Evolutionary conservation across 2,888 invertebrate species (phyloP), one percentile per base, ranked within the genome.

Genomic region (Nomada fabriciana): DNA sequence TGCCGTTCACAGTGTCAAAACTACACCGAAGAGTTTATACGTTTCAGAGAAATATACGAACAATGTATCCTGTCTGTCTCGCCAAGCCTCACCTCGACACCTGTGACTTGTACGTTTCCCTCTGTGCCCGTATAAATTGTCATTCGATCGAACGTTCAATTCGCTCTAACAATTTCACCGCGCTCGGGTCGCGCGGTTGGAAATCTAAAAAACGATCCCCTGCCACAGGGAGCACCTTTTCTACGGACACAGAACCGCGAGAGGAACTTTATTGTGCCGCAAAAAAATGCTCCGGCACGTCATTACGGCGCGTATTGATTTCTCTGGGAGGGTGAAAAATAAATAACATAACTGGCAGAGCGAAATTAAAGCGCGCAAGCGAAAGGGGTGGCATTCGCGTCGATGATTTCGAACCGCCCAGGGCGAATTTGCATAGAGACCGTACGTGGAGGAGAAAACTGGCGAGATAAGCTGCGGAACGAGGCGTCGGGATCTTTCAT

Each of bases 1-100:
- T 82, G 67, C 43, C 82, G 79, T 82, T 82, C 80, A 69, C 77
- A 61, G 59, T 75, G 80, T 85, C 85, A 80, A 85, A 85, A 85
- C 80, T 77, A 76, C 59, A 53, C 63, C 50, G 71, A 43, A 72
- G 65, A 82, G 61, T 85, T 74, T 61, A 47, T 47, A 61, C 68
- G 15, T 29, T 53, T 52, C 53, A 29, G 55, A 42, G 9, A 36
- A 57, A 29, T 13, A 61, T 53, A 36, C 79, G 71, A 76, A 77
- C 77, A 85, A 85, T 85, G 67, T 83, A 59, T 80, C 72, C 60
- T 29, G 69, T 61, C 71, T 67, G 23, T 42, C 43, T 43, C 36
- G 7, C 53, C n/a, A 61, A 23, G 64, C 9, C 15, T 47, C 43
- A 23, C 7, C 23, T 11, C n/a, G 15, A 18, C 29, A 18, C 53